These are phyloP conservation scores for Lepidocolaptes lacrymiger DNA, from an alignment of 2,797 vertebrate genomes.

Conservation along the genomic window DNA sequence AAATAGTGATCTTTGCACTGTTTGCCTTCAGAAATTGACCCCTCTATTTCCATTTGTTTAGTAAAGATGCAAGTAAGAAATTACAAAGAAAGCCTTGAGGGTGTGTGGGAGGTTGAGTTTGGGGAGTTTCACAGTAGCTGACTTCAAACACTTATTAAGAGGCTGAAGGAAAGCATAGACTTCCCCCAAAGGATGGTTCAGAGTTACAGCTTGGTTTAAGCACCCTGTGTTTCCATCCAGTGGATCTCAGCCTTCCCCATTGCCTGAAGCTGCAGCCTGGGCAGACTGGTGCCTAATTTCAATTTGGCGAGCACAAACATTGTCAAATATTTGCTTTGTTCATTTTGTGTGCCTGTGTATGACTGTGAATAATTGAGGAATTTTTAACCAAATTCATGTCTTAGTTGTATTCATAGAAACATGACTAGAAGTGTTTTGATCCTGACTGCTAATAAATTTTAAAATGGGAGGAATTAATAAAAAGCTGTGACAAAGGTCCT, in stretches of 20 bases:
- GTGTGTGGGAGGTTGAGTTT: not conserved
- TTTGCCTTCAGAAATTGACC: not conserved
- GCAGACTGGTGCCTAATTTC: not conserved
- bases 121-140: not conserved
- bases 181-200: not conserved
- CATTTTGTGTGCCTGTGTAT: not conserved
- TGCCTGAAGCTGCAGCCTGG: not conserved
- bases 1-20: not conserved
- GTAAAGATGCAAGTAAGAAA: not conserved
- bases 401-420: not conserved
- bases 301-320: not conserved
- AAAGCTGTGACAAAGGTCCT: not conserved
- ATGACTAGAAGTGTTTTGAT: not conserved
- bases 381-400: not conserved
- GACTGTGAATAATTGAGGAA: not conserved
- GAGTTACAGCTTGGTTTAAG: not conserved
- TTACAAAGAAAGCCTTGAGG: not conserved
- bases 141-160: not conserved
- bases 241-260: not conserved
- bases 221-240: not conserved
- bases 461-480: not conserved
- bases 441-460: not conserved
- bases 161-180: not conserved
- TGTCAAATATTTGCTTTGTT: not conserved
- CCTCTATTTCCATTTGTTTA: not conserved